Base-by-base conservation (phyloP, 2,113 vertebrate genomes). In the Lophius piscatorius region DNA sequence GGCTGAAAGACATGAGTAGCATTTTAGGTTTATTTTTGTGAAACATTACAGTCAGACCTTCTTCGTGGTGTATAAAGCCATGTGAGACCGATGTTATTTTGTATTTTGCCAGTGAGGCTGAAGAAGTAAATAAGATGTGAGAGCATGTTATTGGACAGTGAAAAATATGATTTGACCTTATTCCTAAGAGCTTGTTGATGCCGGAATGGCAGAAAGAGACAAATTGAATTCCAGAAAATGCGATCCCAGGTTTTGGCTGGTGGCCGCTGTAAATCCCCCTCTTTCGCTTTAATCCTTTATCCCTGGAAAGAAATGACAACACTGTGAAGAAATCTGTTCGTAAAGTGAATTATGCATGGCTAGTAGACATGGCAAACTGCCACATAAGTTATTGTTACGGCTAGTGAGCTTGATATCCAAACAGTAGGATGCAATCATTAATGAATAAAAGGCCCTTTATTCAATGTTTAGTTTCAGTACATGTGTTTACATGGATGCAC, bases 321-420 rank as follows among this genome's bases (percentile, higher is more conserved):
- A 6, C 48, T 62, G 56, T 13, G n/a, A 23, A 42, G 48, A 63
- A 50, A 70, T 62, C 52, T 75, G 51, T 70, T 70, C 33, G 34
- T 9, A 40, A 55, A 70, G 56, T 55, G 46, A 22, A 55, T 67
- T 48, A 61, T 36, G 47, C 16, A 23, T 9, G 24, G 59, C 35
- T 11, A 35, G 38, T 24, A 22, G 18, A 61, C n/a, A 38, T 50
- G 49, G 45, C 31, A 49, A 31, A 41, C 12, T 24, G 47, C 35
- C 49, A 49, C 7, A 1, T 40, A n/a, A n/a, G n/a, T n/a, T n/a
- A n/a, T 12, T 70, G 38, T 50, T 33, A 10, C 28, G 46, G 49
- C 13, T 17, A 46, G 14, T 34, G 38, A 60, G 41, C n/a, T 42
- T 31, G 18, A 40, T n/a, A n/a, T n/a, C n/a, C 26, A 44, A 56